These are phyloP conservation scores for Lota lota DNA, from an alignment of 2,113 vertebrate genomes.

Conservation along the genomic window DNA sequence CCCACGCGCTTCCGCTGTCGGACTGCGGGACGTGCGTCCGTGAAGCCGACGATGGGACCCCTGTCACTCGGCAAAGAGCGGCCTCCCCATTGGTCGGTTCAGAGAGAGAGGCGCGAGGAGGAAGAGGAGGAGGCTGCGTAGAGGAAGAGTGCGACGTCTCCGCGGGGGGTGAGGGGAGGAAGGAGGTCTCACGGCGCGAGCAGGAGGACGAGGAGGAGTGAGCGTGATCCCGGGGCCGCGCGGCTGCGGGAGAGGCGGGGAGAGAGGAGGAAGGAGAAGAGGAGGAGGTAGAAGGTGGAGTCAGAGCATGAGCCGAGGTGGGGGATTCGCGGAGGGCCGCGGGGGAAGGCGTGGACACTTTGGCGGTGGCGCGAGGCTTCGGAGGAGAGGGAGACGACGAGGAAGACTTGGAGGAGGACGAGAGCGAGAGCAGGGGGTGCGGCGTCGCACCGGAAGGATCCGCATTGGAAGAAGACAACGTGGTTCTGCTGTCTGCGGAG, in stretches of 20 bases:
- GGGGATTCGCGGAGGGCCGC: too few species aligned
- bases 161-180: conserved; percentile 30
- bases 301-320: too few species aligned
- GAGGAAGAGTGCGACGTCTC: conserved; percentile 6
- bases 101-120: conserved; percentile 14
- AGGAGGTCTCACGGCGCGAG: conserved; percentile 2
- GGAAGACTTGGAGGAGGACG: background rate
- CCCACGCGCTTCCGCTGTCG: too few species aligned
- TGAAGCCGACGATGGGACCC: background rate
- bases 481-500: conserved; percentile 30
- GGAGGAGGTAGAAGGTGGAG: conserved; percentile 34
- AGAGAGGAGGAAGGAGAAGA: conserved; percentile 10
- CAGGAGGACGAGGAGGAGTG: conserved; percentile 6
- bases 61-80: background rate
- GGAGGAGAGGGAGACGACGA: conserved; percentile 13
- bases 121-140: conserved; percentile 28
- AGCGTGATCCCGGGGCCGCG: too few species aligned
- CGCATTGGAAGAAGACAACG: too few species aligned
- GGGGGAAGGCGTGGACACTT: conserved; percentile 33
- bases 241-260: conserved; percentile 12
- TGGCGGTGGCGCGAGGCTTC: conserved; percentile 21
- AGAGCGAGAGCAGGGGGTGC: background rate
- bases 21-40: too few species aligned
- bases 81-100: background rate
- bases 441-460: too few species aligned